Evolutionary conservation across 1,140 invertebrate genomes (phyloP).

Genomic region (Plutomurus gul): DNA sequence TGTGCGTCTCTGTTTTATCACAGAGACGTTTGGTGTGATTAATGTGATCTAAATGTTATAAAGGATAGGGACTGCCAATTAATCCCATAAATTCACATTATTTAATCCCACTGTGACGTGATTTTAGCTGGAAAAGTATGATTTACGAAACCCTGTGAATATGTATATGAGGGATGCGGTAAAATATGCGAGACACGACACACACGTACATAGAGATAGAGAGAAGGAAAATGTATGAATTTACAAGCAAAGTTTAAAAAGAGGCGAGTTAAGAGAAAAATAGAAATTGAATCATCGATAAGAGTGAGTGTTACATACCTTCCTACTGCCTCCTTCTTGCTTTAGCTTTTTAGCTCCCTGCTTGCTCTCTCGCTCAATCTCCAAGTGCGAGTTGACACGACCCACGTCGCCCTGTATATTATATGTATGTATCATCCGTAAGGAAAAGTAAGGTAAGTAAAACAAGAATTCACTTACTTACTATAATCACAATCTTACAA

Average conservation of each 20-base stretch:
- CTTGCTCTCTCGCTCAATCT: conserved; percentile 19
- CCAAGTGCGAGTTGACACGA: conserved; percentile 21
- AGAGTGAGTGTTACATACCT: not conserved
- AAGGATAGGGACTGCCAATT: no score
- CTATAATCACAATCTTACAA: conserved; percentile 12
- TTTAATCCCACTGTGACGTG: no score
- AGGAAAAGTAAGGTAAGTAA: not conserved
- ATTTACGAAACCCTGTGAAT: no score
- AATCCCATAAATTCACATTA: no score
- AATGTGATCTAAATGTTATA: no score
- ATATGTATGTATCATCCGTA: conserved; percentile 28
- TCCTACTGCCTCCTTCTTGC: not conserved
- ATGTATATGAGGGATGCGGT: no score
- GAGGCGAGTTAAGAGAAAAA: not conserved
- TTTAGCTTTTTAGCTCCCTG: conserved; percentile 11
- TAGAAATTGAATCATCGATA: not conserved
- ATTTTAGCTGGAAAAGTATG: no score
- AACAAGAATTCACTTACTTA: conserved; percentile 12
- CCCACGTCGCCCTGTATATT: conserved; percentile 27
- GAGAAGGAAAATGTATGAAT: not conserved
- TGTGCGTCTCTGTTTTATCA: no score
- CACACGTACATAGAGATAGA: not conserved
- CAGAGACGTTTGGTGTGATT: no score
- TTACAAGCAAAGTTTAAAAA: not conserved
- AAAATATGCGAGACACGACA: not conserved